Base-by-base conservation (phyloP, 1,140 invertebrate genomes). In the Oryzaephilus surinamensis region DNA sequence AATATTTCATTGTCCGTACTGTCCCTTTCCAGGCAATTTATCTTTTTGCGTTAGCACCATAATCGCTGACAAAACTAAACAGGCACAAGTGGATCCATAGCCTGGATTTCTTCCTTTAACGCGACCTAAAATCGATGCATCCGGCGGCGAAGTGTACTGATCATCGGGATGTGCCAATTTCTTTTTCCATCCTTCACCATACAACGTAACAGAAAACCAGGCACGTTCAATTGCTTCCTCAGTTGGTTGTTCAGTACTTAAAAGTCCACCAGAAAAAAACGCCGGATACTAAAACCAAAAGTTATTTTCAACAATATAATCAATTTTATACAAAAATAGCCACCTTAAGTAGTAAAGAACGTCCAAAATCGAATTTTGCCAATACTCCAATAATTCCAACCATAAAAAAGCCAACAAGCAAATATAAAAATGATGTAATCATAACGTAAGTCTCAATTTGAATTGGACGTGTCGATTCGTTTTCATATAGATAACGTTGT, bases 21-120 rank as follows among this genome's bases (percentile, higher is more conserved):
- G n/a, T n/a, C n/a, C n/a, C 81, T 62, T 66, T 21, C 64, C 56
- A 1, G 86, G 85, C 65, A 94, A 74, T 52, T 83, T 83, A 31
- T 81, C 67, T 32, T 58, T 62, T 59, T 96, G 86, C 23, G 74
- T 74, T 1, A 95, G 63, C 40, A 95, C 67, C 8, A 74, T 82
- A 29, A 89, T 46, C 1, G 77, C 91, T 32, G 77, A 69, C 36
- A 79, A 68, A 2, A 93, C 54, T 41, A 89, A 53, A 31, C 71
- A 69, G n/a, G 72, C 74, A 20, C 77, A 78, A 2, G 91, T 94
- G 1, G 77, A 72, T 4, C 84, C 78, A 67, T 96, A 97, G 27
- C 79, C 90, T 12, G 86, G 79, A 67, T 91, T 83, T 33, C 52
- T 53, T 11, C 73, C 76, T 32, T 38, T 51, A 16, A 80, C 67